These are phyloP conservation scores for Meleagris gallopavo DNA, from an alignment of 2,113 vertebrate species.

Conservation along the genomic window DNA sequence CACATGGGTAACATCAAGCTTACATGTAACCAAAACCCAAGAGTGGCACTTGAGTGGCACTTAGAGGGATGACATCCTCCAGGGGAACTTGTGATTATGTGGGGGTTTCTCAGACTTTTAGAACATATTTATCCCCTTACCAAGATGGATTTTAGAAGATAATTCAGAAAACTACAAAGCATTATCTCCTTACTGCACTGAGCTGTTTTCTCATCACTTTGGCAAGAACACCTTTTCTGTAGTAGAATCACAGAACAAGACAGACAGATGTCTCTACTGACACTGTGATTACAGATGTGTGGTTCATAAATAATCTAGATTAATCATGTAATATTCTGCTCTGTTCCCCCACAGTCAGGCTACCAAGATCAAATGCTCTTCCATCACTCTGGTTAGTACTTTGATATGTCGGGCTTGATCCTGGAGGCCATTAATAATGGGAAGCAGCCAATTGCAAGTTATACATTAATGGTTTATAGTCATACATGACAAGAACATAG, in stretches of 20 bases:
- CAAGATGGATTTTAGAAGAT: background rate
- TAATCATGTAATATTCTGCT: background rate
- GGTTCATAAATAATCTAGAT: background rate
- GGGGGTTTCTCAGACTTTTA: background rate
- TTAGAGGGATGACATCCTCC: background rate
- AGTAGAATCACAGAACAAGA: slow-evolving; percentile 3
- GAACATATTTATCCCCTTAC: background rate
- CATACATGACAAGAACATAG: background rate
- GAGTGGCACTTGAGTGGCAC: background rate
- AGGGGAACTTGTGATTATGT: background rate
- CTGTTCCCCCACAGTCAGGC: background rate
- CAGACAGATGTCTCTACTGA: background rate
- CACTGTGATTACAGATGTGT: background rate
- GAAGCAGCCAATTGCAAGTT: background rate
- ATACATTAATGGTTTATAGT: background rate
- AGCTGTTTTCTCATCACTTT: background rate
- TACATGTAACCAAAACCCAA: background rate
- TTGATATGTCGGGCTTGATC: background rate
- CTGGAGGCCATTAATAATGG: background rate
- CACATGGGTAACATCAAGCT: fast-evolving
- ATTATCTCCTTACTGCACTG: background rate
- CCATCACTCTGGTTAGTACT: background rate
- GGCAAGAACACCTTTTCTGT: background rate
- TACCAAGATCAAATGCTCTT: background rate
- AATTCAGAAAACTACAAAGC: background rate